A percentile compares a stretch with the other conserved stretches of the same genome.
Evolutionary conservation across 1,140 invertebrate species (phyloP).

Genomic region (Paracyclopina nana): DNA sequence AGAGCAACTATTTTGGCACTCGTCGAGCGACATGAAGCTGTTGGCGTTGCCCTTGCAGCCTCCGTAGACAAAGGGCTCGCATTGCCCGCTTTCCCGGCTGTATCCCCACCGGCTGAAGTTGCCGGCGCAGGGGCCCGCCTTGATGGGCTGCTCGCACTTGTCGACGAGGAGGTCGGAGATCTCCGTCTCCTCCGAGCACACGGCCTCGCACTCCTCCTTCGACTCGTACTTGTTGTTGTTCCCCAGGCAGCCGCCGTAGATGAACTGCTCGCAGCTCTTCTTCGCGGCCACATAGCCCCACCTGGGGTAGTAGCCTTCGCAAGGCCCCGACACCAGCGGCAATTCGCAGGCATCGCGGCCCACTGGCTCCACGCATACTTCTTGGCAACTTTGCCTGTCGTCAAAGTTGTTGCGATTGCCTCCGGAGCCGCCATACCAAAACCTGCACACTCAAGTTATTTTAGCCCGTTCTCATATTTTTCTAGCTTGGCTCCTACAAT

Average conservation of each 20-base stretch:
- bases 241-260: conserved; percentile 44
- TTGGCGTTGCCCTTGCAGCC: conserved; percentile 66
- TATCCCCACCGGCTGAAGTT: conserved; percentile 55
- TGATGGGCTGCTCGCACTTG: conserved; percentile 50
- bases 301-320: conserved; percentile 49
- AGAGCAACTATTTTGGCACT: conserved; percentile 28
- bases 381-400: conserved; percentile 62
- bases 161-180: conserved; percentile 31
- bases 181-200: conserved; percentile 33
- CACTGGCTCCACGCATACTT: conserved; percentile 59
- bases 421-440: conserved; percentile 86
- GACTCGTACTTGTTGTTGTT: conserved; percentile 73
- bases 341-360: conserved; percentile 60
- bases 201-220: conserved; percentile 53
- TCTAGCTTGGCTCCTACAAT: no score
- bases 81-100: conserved; percentile 43
- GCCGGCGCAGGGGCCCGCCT: conserved; percentile 56
- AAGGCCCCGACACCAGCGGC: conserved; percentile 62
- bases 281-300: conserved; percentile 62
- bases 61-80: conserved; percentile 59
- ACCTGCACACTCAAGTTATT: no score
- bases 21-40: conserved; percentile 31
- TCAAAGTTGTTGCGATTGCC: conserved; percentile 76
- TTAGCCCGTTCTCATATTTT: no score
- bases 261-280: conserved; percentile 48